Evolutionary conservation across 2,888 invertebrate genomes (phyloP), one percentile per base, ranked within the genome.

Genomic region (Sicus ferrugineus): DNA sequence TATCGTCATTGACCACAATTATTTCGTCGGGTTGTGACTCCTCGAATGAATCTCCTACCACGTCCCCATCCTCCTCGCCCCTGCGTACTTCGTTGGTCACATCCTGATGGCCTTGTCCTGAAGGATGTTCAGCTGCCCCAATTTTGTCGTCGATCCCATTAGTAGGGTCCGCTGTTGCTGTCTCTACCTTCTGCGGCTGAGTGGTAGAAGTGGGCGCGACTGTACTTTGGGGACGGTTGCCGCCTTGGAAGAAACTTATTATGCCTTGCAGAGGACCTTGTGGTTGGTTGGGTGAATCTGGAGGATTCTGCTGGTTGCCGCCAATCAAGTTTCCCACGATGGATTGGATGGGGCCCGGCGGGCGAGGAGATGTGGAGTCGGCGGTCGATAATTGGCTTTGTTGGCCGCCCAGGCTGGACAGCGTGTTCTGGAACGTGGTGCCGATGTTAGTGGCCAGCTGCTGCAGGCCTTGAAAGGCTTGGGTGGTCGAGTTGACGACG

Each of bases 1-100:
- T 26, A 73, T 83, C 82, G 63, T 83, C 83, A 42, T 83, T 81
- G 73, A 83, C 82, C 58, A 81, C 77, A 67, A 83, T 83, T n/a
- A 81, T 72, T 63, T 82, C 82, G 3, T 79, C 81, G 42, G 80
- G 80, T 54, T 81, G 79, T 2, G 73, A 73, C 23, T 81, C 80
- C 73, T 83, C 83, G 42, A 81, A 79, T 34, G 82, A 83, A 31
- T 82, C 82, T 16, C 82, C 82, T 4, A 81, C 83, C 26, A 56
- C 77, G 62, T 79, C 77, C 68, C 78, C 77, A 16, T 80, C 59
- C 42, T 81, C 83, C 28, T 61, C 77, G 63, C 83, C 83, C 70
- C 69, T 77, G 48, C 82, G 81, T 11, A 80, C 77, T 68, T 78
- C 78, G 26, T 82, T 82, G 11, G 50, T 46, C 26, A 69, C 71